Base-by-base conservation (phyloP, 2,113 vertebrate genomes). In the Bujurquina vittata region DNA sequence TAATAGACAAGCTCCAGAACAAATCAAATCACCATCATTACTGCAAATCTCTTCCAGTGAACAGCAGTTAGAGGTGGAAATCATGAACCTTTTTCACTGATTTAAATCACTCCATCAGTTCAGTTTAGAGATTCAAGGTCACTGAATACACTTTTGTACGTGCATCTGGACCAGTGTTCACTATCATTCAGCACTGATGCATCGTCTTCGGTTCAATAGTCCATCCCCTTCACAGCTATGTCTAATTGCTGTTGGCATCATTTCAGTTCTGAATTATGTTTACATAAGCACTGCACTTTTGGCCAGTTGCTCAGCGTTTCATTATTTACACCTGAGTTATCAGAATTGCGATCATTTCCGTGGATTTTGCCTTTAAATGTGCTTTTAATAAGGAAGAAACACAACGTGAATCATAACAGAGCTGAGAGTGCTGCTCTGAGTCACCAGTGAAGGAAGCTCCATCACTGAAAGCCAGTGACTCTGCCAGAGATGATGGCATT, bases 71-170 rank as follows among this genome's bases (percentile, higher is more conserved):
- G 62, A 72, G 75, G 56, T 29, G 37, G 56, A 55, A 54, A 56
- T 62, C 49, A 9, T 62, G 29, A 83, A 60, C 57, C 80, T 22
- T 74, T 72, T 72, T 14, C 23, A 8, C 37, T 77, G 22, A 72
- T 84, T 61, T 72, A 35, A 78, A 78, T 72, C 22, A 61, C 43
- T 58, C 63, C 26, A 60, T 83, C 58, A 77, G 33, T 60, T 37
- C 40, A 72, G 43, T 54, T n/a, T 23, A 59, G 57, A 60, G 55
- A 83, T 69, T 77, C 62, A 82, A 69, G 1, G 54, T 76, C 52
- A 65, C 31, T 37, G 10, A 55, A 49, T 17, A 40, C n/a, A 65
- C 29, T 35, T 69, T 43, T 59, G 26, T 61, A 33, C n/a, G 12
- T 63, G 14, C 65, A 49, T 29, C 49, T 5, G 17, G 40, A 83